Conservation (phyloP, 2,888 invertebrate species). For the Agelastica alni region DNA sequence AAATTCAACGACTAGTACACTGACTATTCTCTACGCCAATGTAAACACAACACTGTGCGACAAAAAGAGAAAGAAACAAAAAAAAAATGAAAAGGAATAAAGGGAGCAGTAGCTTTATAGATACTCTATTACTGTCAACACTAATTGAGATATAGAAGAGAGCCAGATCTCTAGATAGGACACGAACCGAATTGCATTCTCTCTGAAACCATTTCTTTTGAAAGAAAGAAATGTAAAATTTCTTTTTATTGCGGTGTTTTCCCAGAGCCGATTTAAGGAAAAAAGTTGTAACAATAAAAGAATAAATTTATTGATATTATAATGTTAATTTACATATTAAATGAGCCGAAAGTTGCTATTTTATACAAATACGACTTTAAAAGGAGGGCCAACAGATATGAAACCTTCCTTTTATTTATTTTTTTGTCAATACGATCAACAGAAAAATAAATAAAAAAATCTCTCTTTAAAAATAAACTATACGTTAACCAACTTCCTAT, state of each 20-base stretch:
- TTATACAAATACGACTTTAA: no score
- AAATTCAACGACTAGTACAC: no score
- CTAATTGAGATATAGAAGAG: constrained; percentile 44
- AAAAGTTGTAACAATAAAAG: not conserved
- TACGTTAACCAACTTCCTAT: no score
- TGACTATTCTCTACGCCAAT: not conserved
- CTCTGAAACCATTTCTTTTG: constrained; percentile 37
- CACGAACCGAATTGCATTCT: constrained; percentile 46
- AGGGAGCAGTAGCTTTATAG: constrained; percentile 8
- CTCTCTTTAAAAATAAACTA: no score
- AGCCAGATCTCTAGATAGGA: constrained; percentile 36
- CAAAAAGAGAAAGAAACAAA: constrained; percentile 4
- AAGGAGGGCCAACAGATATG: no score
- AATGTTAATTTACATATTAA: not conserved
- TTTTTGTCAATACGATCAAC: no score
- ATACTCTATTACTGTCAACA: constrained; percentile 46
- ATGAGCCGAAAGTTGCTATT: no score
- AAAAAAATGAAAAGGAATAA: constrained; percentile 8
- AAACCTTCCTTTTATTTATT: no score
- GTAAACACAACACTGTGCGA: no score
- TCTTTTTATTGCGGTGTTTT: constrained; percentile 39
- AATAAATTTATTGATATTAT: not conserved
- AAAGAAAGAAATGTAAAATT: constrained; percentile 37
- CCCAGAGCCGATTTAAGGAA: constrained; percentile 8
- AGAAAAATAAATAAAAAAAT: no score